Base-by-base conservation (phyloP, 1,140 invertebrate genomes). In the Pissodes strobi region DNA sequence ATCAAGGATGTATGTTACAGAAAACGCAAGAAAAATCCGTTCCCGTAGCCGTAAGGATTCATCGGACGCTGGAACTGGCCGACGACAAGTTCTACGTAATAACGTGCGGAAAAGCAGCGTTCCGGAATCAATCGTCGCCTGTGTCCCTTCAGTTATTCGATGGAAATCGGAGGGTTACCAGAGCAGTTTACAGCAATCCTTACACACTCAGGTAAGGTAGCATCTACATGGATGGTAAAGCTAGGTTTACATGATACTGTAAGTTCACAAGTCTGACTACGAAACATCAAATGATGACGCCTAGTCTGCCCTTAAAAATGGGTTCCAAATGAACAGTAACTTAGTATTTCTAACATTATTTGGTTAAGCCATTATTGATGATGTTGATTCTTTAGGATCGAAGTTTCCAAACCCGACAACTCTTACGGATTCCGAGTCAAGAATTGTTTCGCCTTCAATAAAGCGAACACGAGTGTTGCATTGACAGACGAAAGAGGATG, bases 21-120 rank as follows among this genome's bases (percentile, higher is more conserved):
- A 88, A 87, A 79, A 92, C 90, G 17, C 91, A 93, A 77, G 92
- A 95, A 74, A 83, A 90, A 64, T 93, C 91, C 23, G 84, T 95
- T 43, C 90, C 91, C 34, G 86, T 95, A 67, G 92, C 91, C n/a
- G 92, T 96, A 23, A 84, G 93, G 73, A 89, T 93, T 71, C 93
- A 96, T 79, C 87, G 88, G 75, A 94, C 92, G n/a, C 82, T 95
- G 63, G 93, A 96, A 79, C 78, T 95, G 67, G 92, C 91, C 21
- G 92, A 94, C 76, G 93, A 96, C 81, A 95, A 94, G 80, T 93
- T 92, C 77, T 96, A 94, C 81, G 90, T 94, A 67, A 94, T 95
- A 72, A 95, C 91, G 41, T 96, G 93, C 79, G 91, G 92, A 63
- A 94, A 94, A 79, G 87, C 91, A 9, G 90, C 90, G 65, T 94